Evolutionary conservation across 1,140 invertebrate species (phyloP).

Genomic region (Oreohelix idahoensis): DNA sequence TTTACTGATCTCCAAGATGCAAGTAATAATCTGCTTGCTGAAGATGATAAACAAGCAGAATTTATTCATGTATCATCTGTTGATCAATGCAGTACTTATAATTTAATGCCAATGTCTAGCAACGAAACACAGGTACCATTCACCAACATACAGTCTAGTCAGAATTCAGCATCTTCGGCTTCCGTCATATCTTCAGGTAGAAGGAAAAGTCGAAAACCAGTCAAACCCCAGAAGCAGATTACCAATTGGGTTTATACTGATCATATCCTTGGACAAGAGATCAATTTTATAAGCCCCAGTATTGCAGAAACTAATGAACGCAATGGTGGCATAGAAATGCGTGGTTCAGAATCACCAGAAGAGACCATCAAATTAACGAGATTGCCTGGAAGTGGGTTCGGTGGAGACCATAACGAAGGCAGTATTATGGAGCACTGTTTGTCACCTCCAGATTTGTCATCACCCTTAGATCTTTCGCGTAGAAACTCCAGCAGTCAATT

Average conservation of each 20-base stretch:
- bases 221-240: slow-evolving; percentile 27
- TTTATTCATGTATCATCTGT: too few species aligned
- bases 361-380: neutral
- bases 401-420: neutral
- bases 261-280: neutral
- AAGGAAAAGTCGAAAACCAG: slow-evolving; percentile 23
- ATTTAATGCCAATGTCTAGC: neutral
- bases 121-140: neutral
- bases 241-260: neutral
- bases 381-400: neutral
- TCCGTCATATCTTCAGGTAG: neutral
- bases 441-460: neutral
- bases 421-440: neutral
- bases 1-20: too few species aligned
- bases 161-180: neutral
- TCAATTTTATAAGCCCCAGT: neutral
- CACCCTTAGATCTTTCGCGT: neutral
- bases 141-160: neutral
- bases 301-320: neutral
- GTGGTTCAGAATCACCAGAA: neutral
- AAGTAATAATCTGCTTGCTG: too few species aligned
- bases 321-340: neutral
- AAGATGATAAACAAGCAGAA: too few species aligned
- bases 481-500: neutral
- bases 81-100: too few species aligned